phyloP scores from a whole-genome alignment of 1,140 invertebrate species.

The Zeugodacus cucurbitae region DNA sequence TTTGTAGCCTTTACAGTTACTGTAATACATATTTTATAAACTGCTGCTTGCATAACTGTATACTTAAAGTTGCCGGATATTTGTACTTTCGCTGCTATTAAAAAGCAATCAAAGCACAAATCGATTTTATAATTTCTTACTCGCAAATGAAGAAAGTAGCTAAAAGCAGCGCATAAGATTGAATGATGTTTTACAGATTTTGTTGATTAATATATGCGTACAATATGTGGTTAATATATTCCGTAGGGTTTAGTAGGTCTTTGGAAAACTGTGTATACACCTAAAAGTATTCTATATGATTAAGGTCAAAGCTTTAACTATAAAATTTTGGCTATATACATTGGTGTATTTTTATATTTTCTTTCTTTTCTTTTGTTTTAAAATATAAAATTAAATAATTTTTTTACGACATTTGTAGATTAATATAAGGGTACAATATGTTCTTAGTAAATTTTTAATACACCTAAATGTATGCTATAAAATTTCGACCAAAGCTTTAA shows the following conservation, averaged over 20 bases:
- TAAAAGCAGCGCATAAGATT: not conserved
- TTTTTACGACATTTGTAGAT: not conserved
- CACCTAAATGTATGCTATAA: no score
- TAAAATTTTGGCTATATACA: no score
- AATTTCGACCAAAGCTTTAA: no score
- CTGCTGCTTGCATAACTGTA: not conserved
- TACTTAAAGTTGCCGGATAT: not conserved
- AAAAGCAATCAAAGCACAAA: slow-evolving; percentile 12
- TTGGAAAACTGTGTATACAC: no score
- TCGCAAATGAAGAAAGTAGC: not conserved
- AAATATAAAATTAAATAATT: not conserved
- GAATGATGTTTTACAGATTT: not conserved
- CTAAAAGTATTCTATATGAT: no score
- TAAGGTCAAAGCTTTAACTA: no score
- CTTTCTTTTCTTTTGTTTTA: no score
- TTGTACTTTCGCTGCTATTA: not conserved
- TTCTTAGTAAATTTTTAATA: no score
- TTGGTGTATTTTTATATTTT: no score
- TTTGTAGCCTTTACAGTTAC: not conserved
- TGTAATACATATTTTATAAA: not conserved
- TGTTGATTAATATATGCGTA: not conserved
- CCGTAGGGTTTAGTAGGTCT: no score
- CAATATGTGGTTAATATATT: no score
- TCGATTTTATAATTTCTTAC: not conserved
- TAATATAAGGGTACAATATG: no score